These are phyloP conservation scores for Cyprinus carpio DNA, from an alignment of 2,113 vertebrate species.

Conservation along the genomic window DNA sequence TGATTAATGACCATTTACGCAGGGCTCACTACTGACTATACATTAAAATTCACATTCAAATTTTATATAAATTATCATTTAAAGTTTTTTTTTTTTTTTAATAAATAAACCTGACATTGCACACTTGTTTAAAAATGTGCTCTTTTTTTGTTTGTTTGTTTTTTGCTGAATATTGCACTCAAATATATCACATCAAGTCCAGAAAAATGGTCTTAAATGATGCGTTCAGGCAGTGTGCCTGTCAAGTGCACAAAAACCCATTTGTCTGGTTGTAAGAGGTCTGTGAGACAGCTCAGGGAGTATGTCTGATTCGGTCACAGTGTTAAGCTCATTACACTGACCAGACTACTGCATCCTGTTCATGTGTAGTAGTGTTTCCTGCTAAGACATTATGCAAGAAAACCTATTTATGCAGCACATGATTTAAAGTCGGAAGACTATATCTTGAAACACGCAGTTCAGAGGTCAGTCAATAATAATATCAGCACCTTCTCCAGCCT, in stretches of 20 bases:
- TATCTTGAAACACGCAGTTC: not conserved
- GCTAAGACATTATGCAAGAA: not conserved
- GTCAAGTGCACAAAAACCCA: not conserved
- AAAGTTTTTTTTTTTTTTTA: not conserved
- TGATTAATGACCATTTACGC: no score
- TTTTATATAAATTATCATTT: not conserved
- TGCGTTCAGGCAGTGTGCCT: not conserved
- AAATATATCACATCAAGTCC: not conserved
- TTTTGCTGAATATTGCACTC: not conserved
- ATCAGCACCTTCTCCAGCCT: conserved; percentile 89
- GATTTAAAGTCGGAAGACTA: not conserved
- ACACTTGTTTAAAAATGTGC: not conserved
- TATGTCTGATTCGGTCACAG: not conserved
- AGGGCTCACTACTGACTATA: no score
- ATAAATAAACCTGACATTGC: no score
- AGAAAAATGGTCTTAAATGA: not conserved
- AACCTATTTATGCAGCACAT: not conserved
- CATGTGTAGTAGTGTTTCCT: not conserved
- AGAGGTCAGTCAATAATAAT: not conserved
- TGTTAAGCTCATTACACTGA: conserved; percentile 18
- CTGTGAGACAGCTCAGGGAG: not conserved
- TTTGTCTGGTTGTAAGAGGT: not conserved
- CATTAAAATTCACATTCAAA: no score
- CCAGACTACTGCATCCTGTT: not conserved
- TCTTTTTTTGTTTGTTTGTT: no score